These are phyloP conservation scores for Volucella zonaria DNA, from an alignment of 2,888 invertebrate genomes.

Conservation along the genomic window DNA sequence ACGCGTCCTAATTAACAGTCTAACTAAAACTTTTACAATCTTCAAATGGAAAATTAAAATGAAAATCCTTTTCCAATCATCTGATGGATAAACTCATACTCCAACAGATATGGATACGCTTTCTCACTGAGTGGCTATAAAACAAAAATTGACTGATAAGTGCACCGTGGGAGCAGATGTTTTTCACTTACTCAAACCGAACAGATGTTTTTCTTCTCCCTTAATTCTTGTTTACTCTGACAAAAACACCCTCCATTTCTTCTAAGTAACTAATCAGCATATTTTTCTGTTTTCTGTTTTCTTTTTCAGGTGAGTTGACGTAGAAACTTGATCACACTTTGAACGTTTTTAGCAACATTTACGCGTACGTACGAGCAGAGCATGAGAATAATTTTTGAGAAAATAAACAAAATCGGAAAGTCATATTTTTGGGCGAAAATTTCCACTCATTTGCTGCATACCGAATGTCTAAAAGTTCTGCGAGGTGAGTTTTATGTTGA, in stretches of 20 bases:
- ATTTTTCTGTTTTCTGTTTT: slow-evolving; percentile 14
- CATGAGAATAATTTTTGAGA: neutral
- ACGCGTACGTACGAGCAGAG: no score
- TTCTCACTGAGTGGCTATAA: slow-evolving; percentile 1
- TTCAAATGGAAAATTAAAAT: slow-evolving; percentile 5
- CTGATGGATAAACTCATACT: neutral
- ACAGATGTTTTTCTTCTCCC: slow-evolving; percentile 14
- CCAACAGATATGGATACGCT: neutral
- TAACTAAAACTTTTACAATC: slow-evolving; percentile 54
- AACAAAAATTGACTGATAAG: slow-evolving; percentile 30
- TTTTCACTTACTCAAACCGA: neutral
- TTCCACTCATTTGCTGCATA: slow-evolving; percentile 1
- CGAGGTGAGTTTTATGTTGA: slow-evolving; percentile 1
- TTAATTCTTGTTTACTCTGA: slow-evolving; percentile 1
- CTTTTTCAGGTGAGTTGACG: slow-evolving; percentile 58
- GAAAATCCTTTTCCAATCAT: slow-evolving; percentile 10
- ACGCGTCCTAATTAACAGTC: slow-evolving; percentile 37
- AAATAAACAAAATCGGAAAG: slow-evolving; percentile 8
- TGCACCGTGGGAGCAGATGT: slow-evolving; percentile 22
- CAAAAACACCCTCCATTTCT: neutral
- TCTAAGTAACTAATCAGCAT: neutral
- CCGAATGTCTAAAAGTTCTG: neutral
- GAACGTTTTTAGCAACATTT: slow-evolving; percentile 3
- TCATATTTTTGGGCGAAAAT: slow-evolving; percentile 29
- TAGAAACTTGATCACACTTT: slow-evolving; percentile 22